phyloP scores from a whole-genome alignment of 1,140 invertebrate species.

The Cherax destructor region DNA sequence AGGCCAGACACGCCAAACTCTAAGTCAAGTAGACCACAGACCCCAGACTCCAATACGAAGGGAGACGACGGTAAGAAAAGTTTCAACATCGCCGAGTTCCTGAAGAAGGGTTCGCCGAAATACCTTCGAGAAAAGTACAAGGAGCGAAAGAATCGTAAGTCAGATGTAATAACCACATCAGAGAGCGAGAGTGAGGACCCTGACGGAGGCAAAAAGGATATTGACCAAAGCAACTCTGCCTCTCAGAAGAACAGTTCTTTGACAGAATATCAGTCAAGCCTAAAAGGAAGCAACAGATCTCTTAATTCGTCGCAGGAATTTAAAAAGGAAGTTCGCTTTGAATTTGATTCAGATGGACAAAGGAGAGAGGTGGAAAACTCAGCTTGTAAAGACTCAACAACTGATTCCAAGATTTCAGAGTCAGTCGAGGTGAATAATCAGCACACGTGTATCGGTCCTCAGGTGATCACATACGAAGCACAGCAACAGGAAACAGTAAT shows the following conservation, averaged over 20 bases:
- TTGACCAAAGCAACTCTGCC: not conserved
- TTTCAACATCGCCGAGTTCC: conserved; percentile 64
- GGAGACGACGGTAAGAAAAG: conserved; percentile 59
- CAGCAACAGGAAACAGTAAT: conserved; percentile 46
- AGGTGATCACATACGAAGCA: conserved; percentile 41
- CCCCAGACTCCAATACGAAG: conserved; percentile 53
- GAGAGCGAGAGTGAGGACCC: conserved; percentile 67
- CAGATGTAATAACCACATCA: conserved; percentile 59
- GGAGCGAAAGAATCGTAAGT: conserved; percentile 63
- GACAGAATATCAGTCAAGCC: conserved; percentile 56
- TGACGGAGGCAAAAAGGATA: conserved; percentile 39
- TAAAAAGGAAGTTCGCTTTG: conserved; percentile 71
- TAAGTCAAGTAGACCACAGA: conserved; percentile 53
- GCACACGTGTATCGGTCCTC: not conserved
- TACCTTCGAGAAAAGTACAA: conserved; percentile 67
- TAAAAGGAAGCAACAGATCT: conserved; percentile 67
- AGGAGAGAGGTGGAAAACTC: conserved; percentile 18
- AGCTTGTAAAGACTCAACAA: conserved; percentile 4
- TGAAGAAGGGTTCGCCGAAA: conserved; percentile 71
- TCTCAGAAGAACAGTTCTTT: not conserved
- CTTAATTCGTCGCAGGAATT: conserved; percentile 52
- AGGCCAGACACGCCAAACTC: conserved; percentile 53
- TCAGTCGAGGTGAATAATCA: not conserved
- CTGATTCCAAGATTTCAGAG: not conserved
- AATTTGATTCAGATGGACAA: conserved; percentile 47